Evolutionary conservation across 2,797 vertebrate genomes (phyloP), one percentile per base, ranked within the genome.

Genomic region (Ciconia nigra): DNA sequence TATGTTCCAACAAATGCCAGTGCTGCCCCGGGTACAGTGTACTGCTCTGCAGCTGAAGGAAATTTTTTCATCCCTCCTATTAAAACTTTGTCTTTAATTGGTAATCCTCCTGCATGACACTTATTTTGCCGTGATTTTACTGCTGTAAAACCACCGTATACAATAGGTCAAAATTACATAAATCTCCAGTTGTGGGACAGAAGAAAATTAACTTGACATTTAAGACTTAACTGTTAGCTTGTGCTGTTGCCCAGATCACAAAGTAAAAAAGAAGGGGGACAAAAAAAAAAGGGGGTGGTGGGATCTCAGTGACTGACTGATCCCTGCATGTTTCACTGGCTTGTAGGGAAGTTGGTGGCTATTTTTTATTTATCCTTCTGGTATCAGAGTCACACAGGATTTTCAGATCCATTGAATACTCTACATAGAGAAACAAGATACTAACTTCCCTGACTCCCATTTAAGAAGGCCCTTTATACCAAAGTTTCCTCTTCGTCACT

Each of bases 1-100:
- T 87, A 91, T 96, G 93, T 95, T 96, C 79, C 87, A 83, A 58
- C 89, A 94, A 93, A 92, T 94, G 83, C 46, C 47, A 11, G 11
- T 59, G 44, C 72, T 91, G 89, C 82, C 72, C 15, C 0, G 6
- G 80, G 76, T 90, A 15, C 33, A 61, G 33, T 0, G 4, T 46
- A n/a, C 28, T 19, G 44, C 41, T 83, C 35, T 85, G 42, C 74
- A 83, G 35, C 55, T 37, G 47, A 85, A 82, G n/a, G 59, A 52
- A 73, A 29, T 41, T 33, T 76, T 52, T 72, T 57, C 28, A 35
- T 71, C 11, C 9, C 22, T 46, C 14, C 57, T 41, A 2, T 78
- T 81, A 72, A 81, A 83, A 71, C 29, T 70, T 83, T 18, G n/a
- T 37, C 52, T 93, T 72, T 51, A 52, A 46, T 24, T n/a, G 83